Conservation (phyloP, 2,888 invertebrate genomes). For the Tetropium fuscum region DNA sequence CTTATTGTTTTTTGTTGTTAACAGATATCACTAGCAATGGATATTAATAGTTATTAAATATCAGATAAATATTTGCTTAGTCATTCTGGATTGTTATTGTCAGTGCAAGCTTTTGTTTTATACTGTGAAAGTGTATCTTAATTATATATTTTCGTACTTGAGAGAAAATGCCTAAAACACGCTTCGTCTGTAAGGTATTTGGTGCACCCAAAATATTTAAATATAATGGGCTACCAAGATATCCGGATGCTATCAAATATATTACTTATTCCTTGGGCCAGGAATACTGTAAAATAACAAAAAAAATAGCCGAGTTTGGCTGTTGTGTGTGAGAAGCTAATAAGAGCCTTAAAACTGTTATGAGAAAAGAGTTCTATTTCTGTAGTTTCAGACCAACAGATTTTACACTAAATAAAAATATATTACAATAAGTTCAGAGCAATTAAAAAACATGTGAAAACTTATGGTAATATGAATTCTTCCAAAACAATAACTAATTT, state of each 20-base stretch:
- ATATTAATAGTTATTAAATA: background rate
- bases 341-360: background rate
- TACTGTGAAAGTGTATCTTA: background rate
- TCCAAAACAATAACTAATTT: constrained; percentile 1
- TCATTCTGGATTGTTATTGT: background rate
- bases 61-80: background rate
- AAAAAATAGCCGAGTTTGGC: background rate
- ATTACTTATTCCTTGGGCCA: background rate
- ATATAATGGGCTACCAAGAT: background rate
- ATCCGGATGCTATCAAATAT: background rate
- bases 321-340: background rate
- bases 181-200: background rate
- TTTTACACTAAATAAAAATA: constrained; percentile 2
- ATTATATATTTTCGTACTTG: background rate
- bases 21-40: background rate
- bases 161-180: background rate
- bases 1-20: background rate
- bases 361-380: background rate
- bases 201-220: background rate
- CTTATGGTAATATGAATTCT: background rate
- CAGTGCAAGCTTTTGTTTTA: background rate
- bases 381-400: constrained; percentile 5
- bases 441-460: constrained; percentile 3
- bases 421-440: constrained; percentile 2
- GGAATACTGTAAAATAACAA: background rate